Base-by-base conservation (phyloP, 1,140 invertebrate genomes). In the Metaphire vulgaris region DNA sequence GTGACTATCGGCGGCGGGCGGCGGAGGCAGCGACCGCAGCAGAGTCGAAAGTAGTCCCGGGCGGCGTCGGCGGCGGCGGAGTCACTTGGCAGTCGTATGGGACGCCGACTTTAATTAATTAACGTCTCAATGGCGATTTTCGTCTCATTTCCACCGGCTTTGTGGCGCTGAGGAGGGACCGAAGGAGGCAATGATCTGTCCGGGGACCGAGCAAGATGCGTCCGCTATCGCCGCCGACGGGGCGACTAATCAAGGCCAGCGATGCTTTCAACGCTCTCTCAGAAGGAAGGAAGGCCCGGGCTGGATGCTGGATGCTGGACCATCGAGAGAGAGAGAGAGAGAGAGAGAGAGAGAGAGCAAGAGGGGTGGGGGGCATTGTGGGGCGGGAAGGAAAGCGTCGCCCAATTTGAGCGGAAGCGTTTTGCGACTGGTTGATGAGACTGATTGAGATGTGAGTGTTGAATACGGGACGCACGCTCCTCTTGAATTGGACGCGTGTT, bases 31-130 rank as follows among this genome's bases (percentile, higher is more conserved):
- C n/a, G n/a, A n/a, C n/a, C n/a, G n/a, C n/a, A n/a, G n/a, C n/a
- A n/a, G 6, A 21, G 6, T 56, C 21, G 41, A 21, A 6, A 56
- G 41, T n/a, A n/a, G n/a, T n/a, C n/a, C n/a, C 41, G 41, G 6
- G 41, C 6, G 6, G 6, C 41, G 41, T 21, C 21, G 41, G 21
- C 21, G 41, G 41, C 21, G 41, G 41, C 41, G 6, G 41, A n/a
- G 6, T 56, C 41, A 56, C 6, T 56, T 56, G 41, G 6, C 41
- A 56, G 41, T n/a, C n/a, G n/a, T n/a, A n/a, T n/a, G n/a, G n/a
- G n/a, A n/a, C n/a, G n/a, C n/a, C 41, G 41, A 56, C 41, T 56
- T 56, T 56, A 56, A 56, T 56, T 56, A 56, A 56, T 56, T 56
- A 56, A 56, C 41, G 41, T 56, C 41, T 56, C 41, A 56, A 56